Conservation (phyloP, 2,888 invertebrate genomes). For the Melikaiella ostensackeni region DNA sequence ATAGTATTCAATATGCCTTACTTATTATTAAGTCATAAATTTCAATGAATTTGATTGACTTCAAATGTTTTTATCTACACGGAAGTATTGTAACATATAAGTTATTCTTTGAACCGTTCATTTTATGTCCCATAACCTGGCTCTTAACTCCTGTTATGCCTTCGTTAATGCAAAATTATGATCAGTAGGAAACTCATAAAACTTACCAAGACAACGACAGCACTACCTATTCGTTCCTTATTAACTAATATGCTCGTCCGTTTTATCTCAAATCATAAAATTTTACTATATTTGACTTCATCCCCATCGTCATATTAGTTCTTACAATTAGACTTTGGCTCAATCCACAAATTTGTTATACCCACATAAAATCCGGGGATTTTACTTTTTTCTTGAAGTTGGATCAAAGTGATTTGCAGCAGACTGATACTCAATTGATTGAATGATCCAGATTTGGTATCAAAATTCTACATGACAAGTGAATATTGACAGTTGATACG, state of each 20-base stretch:
- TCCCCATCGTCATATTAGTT: neutral
- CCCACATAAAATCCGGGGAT: too few species aligned
- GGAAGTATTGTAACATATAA: slow-evolving; percentile 10
- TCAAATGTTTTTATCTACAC: slow-evolving; percentile 9
- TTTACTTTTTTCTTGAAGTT: too few species aligned
- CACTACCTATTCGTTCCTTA: neutral
- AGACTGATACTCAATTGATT: too few species aligned
- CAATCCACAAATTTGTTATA: too few species aligned
- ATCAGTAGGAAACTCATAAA: slow-evolving; percentile 11
- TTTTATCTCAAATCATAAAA: neutral
- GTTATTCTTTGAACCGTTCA: slow-evolving; percentile 9
- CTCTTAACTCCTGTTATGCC: slow-evolving; percentile 12
- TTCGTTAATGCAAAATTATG: slow-evolving; percentile 19
- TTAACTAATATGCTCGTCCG: neutral
- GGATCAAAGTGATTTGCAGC: too few species aligned
- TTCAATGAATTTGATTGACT: slow-evolving; percentile 13
- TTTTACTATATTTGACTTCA: neutral
- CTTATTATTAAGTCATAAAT: neutral
- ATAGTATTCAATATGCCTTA: too few species aligned
- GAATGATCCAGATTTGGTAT: too few species aligned
- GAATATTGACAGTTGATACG: too few species aligned
- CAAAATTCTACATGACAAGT: too few species aligned
- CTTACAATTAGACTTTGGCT: neutral
- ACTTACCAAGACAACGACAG: neutral
- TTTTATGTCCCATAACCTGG: slow-evolving; percentile 1